Base-by-base conservation (phyloP, 2,888 invertebrate species). In the Scaptomyza polygonia region DNA sequence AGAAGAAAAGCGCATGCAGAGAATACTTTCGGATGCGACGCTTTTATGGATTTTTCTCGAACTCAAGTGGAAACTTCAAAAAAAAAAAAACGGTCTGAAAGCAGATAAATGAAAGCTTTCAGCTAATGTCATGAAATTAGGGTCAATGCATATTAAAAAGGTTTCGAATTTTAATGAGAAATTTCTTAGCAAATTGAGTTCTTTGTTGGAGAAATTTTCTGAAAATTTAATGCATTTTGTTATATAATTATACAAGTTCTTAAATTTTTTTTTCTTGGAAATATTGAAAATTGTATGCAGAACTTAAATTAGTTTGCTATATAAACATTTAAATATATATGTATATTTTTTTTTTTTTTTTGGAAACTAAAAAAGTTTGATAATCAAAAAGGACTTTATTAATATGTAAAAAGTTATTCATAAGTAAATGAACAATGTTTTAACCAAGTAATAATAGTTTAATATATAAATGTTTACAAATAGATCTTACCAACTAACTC, bases 11-110 rank as follows among this genome's bases (percentile, higher is more conserved):
- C 18, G 61, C 25, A 9, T 39, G 39, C 39, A 39, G 39, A 39
- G 39, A 39, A 39, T 39, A 16, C 5, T 39, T 14, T 18, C 25
- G 4, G 25, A 25, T 25, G 25, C 4, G 25, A 25, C 25, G 5
- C n/a, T 14, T 21, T 32, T 29, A 47, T 77, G 49, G 81, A 59
- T n/a, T 61, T 74, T 61, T 74, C 70, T 67, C 44, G 59, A 67
- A 27, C 67, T 67, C 79, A 79, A 48, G 53, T 56, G 49, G 40
- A 79, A 49, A 52, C 14, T n/a, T 14, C 8, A 29, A 0, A 14
- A 34, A 34, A 21, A 36, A 40, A 32, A 34, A 21, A 36, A 40
- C 27, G 12, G 9, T 29, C 11, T 1, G 9, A 25, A 27, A 16
- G 21, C 16, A 11, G 11, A n/a, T 32, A 32, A 53, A 57, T 14